A percentile compares a stretch with the other conserved stretches of the same genome.
These are phyloP conservation scores for Tetragonula clypearis DNA, from an alignment of 1,140 invertebrate species.

Conservation along the genomic window DNA sequence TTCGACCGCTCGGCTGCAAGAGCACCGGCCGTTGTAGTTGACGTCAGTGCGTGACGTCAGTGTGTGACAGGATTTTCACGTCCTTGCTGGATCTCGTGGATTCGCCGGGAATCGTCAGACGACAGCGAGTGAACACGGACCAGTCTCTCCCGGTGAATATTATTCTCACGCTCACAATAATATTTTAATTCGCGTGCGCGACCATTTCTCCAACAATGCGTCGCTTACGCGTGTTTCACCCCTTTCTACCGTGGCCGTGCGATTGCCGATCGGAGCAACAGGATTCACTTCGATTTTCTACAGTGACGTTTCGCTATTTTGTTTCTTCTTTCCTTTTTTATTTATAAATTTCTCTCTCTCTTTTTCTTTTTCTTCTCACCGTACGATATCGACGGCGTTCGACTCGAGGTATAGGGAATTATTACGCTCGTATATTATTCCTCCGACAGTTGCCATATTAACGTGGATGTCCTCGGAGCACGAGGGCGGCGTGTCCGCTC, in stretches of 20 bases:
- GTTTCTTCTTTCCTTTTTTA: too few species aligned
- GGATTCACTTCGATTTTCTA: background rate
- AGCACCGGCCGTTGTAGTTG: constrained; percentile 15
- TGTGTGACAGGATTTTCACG: constrained; percentile 29
- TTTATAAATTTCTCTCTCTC: background rate
- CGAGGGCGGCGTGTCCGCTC: constrained; percentile 52
- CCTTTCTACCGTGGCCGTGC: too few species aligned
- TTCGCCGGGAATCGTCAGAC: constrained; percentile 27
- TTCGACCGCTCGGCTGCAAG: constrained; percentile 12
- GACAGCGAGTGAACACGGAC: background rate
- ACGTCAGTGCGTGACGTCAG: constrained; percentile 32
- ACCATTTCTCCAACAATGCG: background rate
- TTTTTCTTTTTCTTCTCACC: too few species aligned
- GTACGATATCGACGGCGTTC: background rate
- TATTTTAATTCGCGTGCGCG: background rate
- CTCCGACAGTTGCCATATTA: constrained; percentile 15
- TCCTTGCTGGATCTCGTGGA: constrained; percentile 11
- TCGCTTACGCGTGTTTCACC: background rate
- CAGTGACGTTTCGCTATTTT: background rate
- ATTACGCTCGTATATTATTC: background rate
- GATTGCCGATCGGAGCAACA: background rate
- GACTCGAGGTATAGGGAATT: too few species aligned
- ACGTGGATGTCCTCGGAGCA: constrained; percentile 31
- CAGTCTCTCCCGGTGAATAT: constrained; percentile 25
- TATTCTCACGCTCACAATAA: background rate